These are phyloP conservation scores for Muscina levida DNA, from an alignment of 2,888 invertebrate genomes.

Conservation along the genomic window DNA sequence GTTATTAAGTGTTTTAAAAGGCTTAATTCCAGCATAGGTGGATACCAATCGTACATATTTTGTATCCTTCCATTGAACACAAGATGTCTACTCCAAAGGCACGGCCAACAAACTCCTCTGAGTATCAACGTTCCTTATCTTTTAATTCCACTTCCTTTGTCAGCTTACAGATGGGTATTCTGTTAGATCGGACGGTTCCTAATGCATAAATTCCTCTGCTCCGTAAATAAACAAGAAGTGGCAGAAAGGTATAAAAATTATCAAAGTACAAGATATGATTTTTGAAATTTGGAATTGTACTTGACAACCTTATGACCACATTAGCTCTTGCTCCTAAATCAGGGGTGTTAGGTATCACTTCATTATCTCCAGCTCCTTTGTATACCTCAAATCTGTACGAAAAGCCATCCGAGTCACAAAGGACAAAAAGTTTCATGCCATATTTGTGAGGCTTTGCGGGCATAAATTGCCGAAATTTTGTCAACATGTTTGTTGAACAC, in stretches of 20 bases:
- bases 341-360: not conserved
- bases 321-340: not conserved
- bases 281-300: not conserved
- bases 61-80: no score
- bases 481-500: not conserved
- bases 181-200: not conserved
- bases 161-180: no score
- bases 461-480: not conserved
- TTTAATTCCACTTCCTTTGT: no score
- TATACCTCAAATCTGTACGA: not conserved
- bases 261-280: not conserved
- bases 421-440: conserved; percentile 4
- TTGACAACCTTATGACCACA: not conserved
- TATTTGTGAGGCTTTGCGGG: conserved; percentile 1
- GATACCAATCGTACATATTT: no score
- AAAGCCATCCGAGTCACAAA: not conserved
- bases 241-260: not conserved
- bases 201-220: no score
- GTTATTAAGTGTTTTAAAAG: no score
- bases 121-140: no score
- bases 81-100: no score
- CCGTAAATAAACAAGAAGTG: not conserved
- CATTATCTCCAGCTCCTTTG: not conserved
- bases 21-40: no score
- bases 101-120: no score